Base-by-base conservation (phyloP, 2,888 invertebrate species). In the Lasioglossum marginatum region DNA sequence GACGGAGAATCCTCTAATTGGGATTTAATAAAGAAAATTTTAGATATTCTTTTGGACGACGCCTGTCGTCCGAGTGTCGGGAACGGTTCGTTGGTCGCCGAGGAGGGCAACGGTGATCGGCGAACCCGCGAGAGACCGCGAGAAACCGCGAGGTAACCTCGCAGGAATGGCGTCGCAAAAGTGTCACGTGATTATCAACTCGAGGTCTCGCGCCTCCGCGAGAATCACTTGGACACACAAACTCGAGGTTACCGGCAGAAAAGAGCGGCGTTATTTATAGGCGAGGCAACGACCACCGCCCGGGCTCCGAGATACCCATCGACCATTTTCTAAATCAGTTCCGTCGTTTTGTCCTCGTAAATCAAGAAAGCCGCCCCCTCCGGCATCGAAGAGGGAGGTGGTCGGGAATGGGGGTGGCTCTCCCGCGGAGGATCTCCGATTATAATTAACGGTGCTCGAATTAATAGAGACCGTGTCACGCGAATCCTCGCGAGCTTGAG, bases 281-380 rank as follows among this genome's bases (percentile, higher is more conserved):
- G 77, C 89, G 88, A 91, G 89, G 86, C 90, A 92, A 90, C 89
- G 91, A 88, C 87, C 84, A 86, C 81, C 85, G 89, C 87, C 87
- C 86, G 88, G 83, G n/a, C 89, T 74, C 83, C 78, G 19, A 89
- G 93, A 93, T 93, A 92, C 86, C 81, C 78, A 93, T 93, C 93
- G 92, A 93, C 93, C 93, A 93, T 93, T 94, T 94, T 93, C 93
- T 92, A 93, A 94, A 94, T 94, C 94, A 93, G 93, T 93, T 93
- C 92, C 93, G 94, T 93, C 92, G 92, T 92, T 93, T 92, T 91
- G 91, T 92, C 92, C 92, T 92, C 92, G 92, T 93, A 93, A 92
- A 94, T 94, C 93, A 92, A 88, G 81, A 48, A 78, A 79, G n/a
- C 71, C 52, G 5, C 63, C 80, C 83, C 57, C 12, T n/a, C 19